Base-by-base conservation (phyloP, 2,888 invertebrate species). In the Dynastes tityus region DNA sequence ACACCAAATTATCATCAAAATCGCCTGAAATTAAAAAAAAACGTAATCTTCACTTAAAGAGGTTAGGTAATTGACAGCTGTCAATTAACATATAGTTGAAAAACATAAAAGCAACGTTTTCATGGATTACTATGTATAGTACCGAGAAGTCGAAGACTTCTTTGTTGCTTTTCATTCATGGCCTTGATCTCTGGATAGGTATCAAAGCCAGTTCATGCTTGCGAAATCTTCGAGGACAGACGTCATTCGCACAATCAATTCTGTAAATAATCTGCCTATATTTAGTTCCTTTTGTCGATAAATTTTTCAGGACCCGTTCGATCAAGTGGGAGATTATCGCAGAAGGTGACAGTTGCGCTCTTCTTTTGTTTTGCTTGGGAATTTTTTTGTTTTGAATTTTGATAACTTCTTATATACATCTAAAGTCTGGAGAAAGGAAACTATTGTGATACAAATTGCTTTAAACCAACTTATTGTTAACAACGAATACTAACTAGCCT, bases 231-330 rank as follows among this genome's bases (percentile, higher is more conserved):
- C 53, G 53, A 53, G 11, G 61, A 61, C 61, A 29, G 61, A 61
- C 61, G 61, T 61, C 61, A 61, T 27, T 61, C 61, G 61, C 61
- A 22, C 29, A 61, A 61, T 61, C 61, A 61, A 61, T 61, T 22
- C 27, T 61, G 22, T 61, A 61, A 61, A 61, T 61, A 61, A 22
- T 27, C 29, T 29, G 58, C 61, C 61, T 61, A 61, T 61, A 61
- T 61, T 61, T 61, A 61, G 61, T 61, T 61, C 61, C 11, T 61
- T 61, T 55, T 2, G 61, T 6, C 27, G 61, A 61, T 61, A 61
- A 61, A 27, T 61, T 61, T 61, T 29, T 45, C 45, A 45, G 45
- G 45, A 45, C 45, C 8, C 45, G 11, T 11, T 45, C 45, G 45
- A 45, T 45, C 45, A 45, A 8, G 45, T 45, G 8, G 8, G 45